phyloP scores from a whole-genome alignment of 2,888 invertebrate species.

The Morpho deidamia region DNA sequence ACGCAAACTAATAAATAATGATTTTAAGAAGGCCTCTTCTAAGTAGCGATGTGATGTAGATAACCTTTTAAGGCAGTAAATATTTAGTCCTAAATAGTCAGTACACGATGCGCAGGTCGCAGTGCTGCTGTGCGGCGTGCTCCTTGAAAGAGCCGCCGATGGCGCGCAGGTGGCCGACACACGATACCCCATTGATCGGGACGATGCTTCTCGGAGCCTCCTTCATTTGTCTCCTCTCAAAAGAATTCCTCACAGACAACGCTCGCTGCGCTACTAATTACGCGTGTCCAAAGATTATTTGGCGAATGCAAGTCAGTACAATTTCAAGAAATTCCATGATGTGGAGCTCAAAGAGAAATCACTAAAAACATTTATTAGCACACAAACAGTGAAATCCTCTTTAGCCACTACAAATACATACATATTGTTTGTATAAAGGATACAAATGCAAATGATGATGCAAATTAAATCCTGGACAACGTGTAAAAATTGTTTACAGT shows the following conservation, averaged over 20 bases:
- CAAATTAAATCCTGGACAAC: too few species aligned
- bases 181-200: slow-evolving; percentile 69
- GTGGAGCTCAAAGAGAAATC: background rate
- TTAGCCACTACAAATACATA: too few species aligned
- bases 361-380: background rate
- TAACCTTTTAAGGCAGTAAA: background rate
- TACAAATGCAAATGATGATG: too few species aligned
- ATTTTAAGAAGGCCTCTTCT: too few species aligned
- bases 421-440: too few species aligned
- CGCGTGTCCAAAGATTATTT: slow-evolving; percentile 49
- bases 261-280: slow-evolving; percentile 71
- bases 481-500: too few species aligned
- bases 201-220: slow-evolving; percentile 46
- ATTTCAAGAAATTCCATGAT: background rate
- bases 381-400: too few species aligned
- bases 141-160: slow-evolving; percentile 35
- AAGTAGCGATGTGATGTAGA: too few species aligned
- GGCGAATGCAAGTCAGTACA: background rate
- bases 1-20: too few species aligned
- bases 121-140: slow-evolving; percentile 23
- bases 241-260: slow-evolving; percentile 73
- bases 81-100: background rate
- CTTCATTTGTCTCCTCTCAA: slow-evolving; percentile 67
- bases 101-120: slow-evolving; percentile 10
- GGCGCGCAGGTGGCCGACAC: slow-evolving; percentile 72